These are phyloP conservation scores for Prosapia bicincta DNA, from an alignment of 2,888 invertebrate genomes.

Conservation along the genomic window DNA sequence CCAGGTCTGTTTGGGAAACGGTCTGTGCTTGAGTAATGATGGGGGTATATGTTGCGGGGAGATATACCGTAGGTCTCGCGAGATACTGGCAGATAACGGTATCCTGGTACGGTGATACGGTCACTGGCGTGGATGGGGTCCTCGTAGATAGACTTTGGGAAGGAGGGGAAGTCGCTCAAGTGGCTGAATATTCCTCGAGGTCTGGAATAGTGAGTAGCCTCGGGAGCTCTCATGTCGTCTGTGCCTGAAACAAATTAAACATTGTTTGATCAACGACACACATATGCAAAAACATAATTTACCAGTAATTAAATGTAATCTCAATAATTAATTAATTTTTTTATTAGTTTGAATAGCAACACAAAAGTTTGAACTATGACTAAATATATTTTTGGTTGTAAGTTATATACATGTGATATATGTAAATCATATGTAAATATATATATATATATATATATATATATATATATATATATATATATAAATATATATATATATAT, in stretches of 20 bases:
- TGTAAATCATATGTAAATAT: too few relatives aligned
- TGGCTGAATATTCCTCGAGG: slow-evolving; percentile 55
- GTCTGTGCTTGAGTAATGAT: slow-evolving; percentile 59
- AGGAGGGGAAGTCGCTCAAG: slow-evolving; percentile 62
- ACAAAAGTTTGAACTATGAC: too few relatives aligned
- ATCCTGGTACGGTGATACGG: slow-evolving; percentile 82
- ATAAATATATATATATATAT: too few relatives aligned
- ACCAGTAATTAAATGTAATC: too few relatives aligned
- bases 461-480: too few relatives aligned
- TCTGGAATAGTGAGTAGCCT: slow-evolving; percentile 48
- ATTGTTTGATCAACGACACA: too few relatives aligned
- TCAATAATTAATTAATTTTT: too few relatives aligned
- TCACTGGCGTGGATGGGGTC: slow-evolving; percentile 77
- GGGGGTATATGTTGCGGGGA: slow-evolving; percentile 81
- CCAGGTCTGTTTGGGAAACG: slow-evolving; percentile 61
- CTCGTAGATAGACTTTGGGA: slow-evolving; percentile 84
- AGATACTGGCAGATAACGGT: slow-evolving; percentile 88
- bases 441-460: too few relatives aligned
- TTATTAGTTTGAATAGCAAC: too few relatives aligned
- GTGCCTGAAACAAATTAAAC: slow-evolving; percentile 67
- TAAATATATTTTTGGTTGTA: too few relatives aligned
- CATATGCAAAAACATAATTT: too few relatives aligned
- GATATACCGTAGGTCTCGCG: slow-evolving; percentile 88
- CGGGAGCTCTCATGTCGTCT: slow-evolving; percentile 87
- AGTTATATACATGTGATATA: too few relatives aligned